phyloP scores from a whole-genome alignment of 1,140 invertebrate genomes.

The Penaeus chinensis region DNA sequence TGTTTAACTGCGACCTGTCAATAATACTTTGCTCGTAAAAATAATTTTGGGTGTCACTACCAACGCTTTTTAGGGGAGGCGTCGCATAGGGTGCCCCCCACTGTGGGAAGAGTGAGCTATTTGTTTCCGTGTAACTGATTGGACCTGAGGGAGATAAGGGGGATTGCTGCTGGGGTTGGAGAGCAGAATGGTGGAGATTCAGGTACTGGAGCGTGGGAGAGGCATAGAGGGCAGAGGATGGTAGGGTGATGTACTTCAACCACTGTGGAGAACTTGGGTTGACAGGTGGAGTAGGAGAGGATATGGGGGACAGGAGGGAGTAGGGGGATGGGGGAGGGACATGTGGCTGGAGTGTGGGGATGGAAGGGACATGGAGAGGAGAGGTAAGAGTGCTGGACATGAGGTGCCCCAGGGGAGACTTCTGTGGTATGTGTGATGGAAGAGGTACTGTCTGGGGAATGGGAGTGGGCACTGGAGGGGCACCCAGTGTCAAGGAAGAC shows the following conservation, averaged over 20 bases:
- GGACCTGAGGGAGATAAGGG: not conserved
- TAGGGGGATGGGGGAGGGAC: not conserved
- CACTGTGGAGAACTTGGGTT: conserved; percentile 28
- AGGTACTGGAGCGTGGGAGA: conserved; percentile 54
- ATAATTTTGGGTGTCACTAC: conserved; percentile 29
- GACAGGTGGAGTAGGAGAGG: conserved; percentile 17
- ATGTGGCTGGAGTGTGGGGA: conserved; percentile 20
- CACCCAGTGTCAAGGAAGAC: not conserved
- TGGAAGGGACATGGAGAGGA: not conserved
- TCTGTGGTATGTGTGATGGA: not conserved
- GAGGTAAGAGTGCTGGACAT: not conserved
- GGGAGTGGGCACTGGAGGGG: not conserved
- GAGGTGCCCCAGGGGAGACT: conserved; percentile 10
- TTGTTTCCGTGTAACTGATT: conserved; percentile 31
- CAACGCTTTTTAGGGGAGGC: conserved; percentile 29
- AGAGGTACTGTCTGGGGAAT: not conserved
- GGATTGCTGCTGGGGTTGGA: conserved; percentile 19
- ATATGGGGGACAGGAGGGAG: not conserved
- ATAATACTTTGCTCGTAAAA: conserved; percentile 10
- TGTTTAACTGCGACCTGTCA: conserved; percentile 27
- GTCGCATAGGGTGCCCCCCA: conserved; percentile 40
- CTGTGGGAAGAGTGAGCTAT: conserved; percentile 35
- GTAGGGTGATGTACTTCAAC: conserved; percentile 34
- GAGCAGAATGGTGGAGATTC: conserved; percentile 44
- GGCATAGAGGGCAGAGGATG: conserved; percentile 17